A percentile compares a stretch with the other conserved stretches of the same genome.
Evolutionary conservation across 2,113 vertebrate species (phyloP).

Genomic region (Ondatra zibethicus): DNA sequence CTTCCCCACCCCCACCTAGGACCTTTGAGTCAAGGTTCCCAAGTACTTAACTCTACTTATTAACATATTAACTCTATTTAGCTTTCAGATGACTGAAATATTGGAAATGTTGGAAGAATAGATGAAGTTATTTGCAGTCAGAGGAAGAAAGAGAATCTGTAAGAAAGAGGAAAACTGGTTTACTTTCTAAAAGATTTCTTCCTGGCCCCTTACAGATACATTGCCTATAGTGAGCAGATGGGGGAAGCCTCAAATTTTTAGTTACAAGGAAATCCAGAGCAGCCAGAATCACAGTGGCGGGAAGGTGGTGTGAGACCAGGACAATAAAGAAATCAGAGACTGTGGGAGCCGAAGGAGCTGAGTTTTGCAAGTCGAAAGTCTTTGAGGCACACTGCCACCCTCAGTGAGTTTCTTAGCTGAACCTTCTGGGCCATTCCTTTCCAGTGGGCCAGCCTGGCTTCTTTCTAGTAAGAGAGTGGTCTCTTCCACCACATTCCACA

Average conservation of each 20-base stretch:
- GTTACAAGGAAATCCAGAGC: not conserved
- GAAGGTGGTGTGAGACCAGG: not conserved
- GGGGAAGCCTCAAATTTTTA: not conserved
- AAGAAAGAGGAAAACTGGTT: not conserved
- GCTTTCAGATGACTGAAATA: not conserved
- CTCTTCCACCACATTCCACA: fast-evolving
- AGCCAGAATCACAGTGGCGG: not conserved
- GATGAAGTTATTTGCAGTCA: constrained; percentile 6
- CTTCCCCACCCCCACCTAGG: not conserved
- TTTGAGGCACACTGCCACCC: not conserved
- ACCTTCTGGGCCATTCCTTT: not conserved
- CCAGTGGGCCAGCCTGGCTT: not conserved
- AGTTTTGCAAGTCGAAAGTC: not conserved
- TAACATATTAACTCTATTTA: not conserved
- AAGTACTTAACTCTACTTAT: not conserved
- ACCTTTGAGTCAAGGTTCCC: constrained; percentile 32
- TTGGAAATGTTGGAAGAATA: not conserved
- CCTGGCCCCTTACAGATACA: not conserved
- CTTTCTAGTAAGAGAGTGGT: not conserved
- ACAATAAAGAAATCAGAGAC: not conserved
- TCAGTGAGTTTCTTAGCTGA: not conserved
- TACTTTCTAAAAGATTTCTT: constrained; percentile 2
- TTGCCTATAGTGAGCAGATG: not conserved
- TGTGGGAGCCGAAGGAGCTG: fast-evolving
- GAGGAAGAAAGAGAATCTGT: not conserved